Evolutionary conservation across 2,888 invertebrate species (phyloP), one percentile per base, ranked within the genome.

Genomic region (Pheosia tremula): DNA sequence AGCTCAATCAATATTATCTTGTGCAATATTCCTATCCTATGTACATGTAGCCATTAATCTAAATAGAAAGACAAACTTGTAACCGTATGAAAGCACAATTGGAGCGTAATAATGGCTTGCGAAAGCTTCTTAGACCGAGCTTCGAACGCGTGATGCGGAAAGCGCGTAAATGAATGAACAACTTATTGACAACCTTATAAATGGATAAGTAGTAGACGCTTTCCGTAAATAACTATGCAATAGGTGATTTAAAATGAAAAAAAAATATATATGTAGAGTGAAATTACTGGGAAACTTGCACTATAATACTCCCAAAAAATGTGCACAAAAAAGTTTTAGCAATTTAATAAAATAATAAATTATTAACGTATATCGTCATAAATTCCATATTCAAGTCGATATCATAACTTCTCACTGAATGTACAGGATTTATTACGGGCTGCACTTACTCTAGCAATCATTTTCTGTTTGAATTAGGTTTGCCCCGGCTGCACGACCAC

Each of bases 381-480:
- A 47, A 47, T 47, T 47, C 47, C 47, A 47, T 8, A 47, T 47
- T 24, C 24, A 24, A 24, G 24, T 24, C 24, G 24, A 24, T 24
- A 24, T 24, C 24, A 24, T 24, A 83, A 88, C 88, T 87, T 89
- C 90, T 90, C 90, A 90, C 89, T 83, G 76, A 68, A 3, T 47
- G 5, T 3, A 75, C 72, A 69, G 80, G 78, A 80, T 67, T 78
- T 69, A 72, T 59, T 79, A 74, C 80, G 70, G 78, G 77, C 71
- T 74, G 65, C 87, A 93, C 93, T 93, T 92, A 93, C 93, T 93
- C 90, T 93, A 75, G 93, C 88, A 82, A 93, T 90, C 93, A 93
- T 93, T 90, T 86, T 91, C 86, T 79, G 88, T 86, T 91, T 86
- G 88, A 80, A 86, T 89, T 84, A 88, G 91, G 88, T 92, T 91